Evolutionary conservation across 2,888 invertebrate genomes (phyloP), one percentile per base, ranked within the genome.

Genomic region (Platycnemis pennipes): DNA sequence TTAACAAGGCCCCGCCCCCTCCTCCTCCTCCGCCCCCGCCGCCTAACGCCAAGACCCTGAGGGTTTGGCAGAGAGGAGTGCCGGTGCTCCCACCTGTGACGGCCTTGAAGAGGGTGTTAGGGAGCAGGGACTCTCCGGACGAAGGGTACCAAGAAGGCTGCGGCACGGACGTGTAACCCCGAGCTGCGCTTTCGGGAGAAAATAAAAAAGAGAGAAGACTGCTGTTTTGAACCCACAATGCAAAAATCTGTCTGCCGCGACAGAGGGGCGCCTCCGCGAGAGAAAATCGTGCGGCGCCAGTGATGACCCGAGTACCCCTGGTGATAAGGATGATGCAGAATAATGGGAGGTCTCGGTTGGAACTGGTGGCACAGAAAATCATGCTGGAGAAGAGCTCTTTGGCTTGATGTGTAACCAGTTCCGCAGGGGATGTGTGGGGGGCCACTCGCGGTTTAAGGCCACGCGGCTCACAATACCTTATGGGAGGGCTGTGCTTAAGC

Each of bases 71-170:
- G 94, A 86, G 94, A 95, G 94, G 95, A 95, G 95, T 94, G 94
- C 95, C 95, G 94, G 95, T 95, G 95, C 95, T 95, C 95, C 95
- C 94, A 94, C 96, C 95, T 95, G 95, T 95, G 95, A 95, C 95
- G 95, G 95, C 95, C 95, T 94, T 98, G 95, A 99, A 99, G 96
- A 98, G 95, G 95, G 95, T 95, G 95, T 95, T 94, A 95, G 95
- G 95, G 95, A 95, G 87, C 46, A 94, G 94, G 56, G 91, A 94
- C 53, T 94, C 94, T 95, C 98, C 98, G 86, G 99, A 99, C 96
- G 99, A 99, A 96, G 98, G 98, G 95, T 99, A 99, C 96, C 99
- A 99, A 96, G 99, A 99, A 97, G 99, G 99, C 56, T 95, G 95
- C 96, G 99, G 99, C 95, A 99, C 99, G 95, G 99, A 99, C 69